Conservation (phyloP, 2,113 vertebrate species). For the Cavia porcellus region DNA sequence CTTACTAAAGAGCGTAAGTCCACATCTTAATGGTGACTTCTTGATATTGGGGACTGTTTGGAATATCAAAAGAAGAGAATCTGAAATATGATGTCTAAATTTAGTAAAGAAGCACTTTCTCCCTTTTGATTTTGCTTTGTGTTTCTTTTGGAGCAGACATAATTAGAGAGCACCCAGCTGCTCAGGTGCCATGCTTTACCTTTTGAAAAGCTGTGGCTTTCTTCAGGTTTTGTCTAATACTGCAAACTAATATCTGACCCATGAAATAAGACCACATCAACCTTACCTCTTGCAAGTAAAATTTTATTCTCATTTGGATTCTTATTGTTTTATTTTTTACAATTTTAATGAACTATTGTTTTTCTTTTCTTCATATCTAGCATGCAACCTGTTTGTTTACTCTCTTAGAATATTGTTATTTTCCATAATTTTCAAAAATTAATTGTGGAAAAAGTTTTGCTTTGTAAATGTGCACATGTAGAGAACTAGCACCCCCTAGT, state of each 20-base stretch:
- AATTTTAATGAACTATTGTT: slow-evolving; percentile 62
- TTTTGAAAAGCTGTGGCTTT: slow-evolving; percentile 51
- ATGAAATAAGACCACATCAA: background rate
- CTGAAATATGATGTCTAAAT: slow-evolving; percentile 45
- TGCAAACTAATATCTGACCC: slow-evolving; percentile 35
- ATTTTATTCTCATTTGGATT: slow-evolving; percentile 27
- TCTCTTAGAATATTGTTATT: slow-evolving; percentile 10
- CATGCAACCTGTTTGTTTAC: background rate
- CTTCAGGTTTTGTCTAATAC: slow-evolving; percentile 1
- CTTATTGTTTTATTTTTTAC: slow-evolving; percentile 28
- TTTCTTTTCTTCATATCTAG: slow-evolving; percentile 2
- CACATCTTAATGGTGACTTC: slow-evolving; percentile 63
- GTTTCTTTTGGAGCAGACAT: slow-evolving; percentile 28
- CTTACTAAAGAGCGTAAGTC: slow-evolving; percentile 34
- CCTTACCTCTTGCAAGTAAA: slow-evolving; percentile 59
- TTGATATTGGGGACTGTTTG: background rate
- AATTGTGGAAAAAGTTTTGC: slow-evolving; percentile 70
- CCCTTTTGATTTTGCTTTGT: background rate
- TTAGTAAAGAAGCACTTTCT: slow-evolving; percentile 43
- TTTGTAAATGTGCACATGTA: slow-evolving; percentile 81
- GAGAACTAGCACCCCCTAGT: slow-evolving; percentile 92
- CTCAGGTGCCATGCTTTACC: background rate
- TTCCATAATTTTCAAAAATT: slow-evolving; percentile 70
- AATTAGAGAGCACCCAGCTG: background rate
- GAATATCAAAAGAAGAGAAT: slow-evolving; percentile 60